Percentiles rank a stretch among this genome's conserved stretches.
Conservation (phyloP, 2,888 invertebrate species). For the Cryptocephalus moraei region DNA sequence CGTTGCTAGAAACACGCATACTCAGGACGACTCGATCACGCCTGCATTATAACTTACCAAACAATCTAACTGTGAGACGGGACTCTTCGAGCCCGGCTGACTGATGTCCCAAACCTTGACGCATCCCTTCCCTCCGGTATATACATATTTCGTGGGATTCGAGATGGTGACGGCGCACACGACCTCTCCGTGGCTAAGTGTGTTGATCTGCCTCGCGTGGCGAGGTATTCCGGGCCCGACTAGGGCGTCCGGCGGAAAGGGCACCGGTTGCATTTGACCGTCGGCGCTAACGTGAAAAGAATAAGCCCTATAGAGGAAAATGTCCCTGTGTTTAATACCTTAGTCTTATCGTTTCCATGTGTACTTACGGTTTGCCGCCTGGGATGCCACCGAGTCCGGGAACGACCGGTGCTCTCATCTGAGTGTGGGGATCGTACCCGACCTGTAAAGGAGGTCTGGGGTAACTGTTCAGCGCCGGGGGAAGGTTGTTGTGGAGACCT, state of each 20-base stretch:
- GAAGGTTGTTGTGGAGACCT: conserved; percentile 51
- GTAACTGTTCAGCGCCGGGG: conserved; percentile 55
- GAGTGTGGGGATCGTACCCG: conserved; percentile 56
- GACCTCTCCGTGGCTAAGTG: conserved; percentile 90
- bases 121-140: conserved; percentile 94
- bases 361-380: conserved; percentile 78
- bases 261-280: conserved; percentile 81
- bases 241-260: conserved; percentile 89
- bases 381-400: conserved; percentile 60
- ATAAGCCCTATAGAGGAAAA: conserved; percentile 58
- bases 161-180: conserved; percentile 96
- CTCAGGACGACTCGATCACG: background rate
- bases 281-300: conserved; percentile 89
- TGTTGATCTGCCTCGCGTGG: conserved; percentile 81
- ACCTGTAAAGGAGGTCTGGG: conserved; percentile 55
- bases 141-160: conserved; percentile 79
- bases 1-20: conserved; percentile 56
- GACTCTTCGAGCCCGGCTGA: conserved; percentile 65
- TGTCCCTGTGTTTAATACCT: background rate
- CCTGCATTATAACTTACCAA: conserved; percentile 43
- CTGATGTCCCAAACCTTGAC: conserved; percentile 80
- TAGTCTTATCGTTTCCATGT: background rate
- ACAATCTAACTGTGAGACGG: conserved; percentile 79
- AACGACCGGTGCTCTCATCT: conserved; percentile 55
- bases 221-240: conserved; percentile 89